These are phyloP conservation scores for Gymnoscelis rufifasciata DNA, from an alignment of 2,888 invertebrate genomes.

Conservation along the genomic window DNA sequence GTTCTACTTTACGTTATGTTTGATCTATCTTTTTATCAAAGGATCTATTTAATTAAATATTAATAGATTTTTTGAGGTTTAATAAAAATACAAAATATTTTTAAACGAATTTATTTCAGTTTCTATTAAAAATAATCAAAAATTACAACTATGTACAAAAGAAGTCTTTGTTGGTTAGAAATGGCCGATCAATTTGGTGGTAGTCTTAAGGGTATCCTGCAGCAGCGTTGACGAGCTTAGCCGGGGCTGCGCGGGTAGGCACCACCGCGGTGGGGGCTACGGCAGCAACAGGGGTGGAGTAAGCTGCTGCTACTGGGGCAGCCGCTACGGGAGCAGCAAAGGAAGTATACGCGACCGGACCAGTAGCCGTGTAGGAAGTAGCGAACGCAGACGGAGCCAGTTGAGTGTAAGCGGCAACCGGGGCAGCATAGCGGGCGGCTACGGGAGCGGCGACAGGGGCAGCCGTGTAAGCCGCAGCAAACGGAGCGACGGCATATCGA, in stretches of 20 bases:
- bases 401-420: conserved; percentile 25
- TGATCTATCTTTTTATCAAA: too few species aligned
- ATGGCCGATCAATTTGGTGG: conserved; percentile 43
- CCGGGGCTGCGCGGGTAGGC: conserved; percentile 81
- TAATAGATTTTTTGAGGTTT: too few species aligned
- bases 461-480: conserved; percentile 18
- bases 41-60: too few species aligned
- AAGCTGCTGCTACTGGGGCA: conserved; percentile 32
- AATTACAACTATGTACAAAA: conserved; percentile 57
- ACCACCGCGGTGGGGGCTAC: conserved; percentile 42
- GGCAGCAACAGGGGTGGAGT: conserved; percentile 33
- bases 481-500: conserved; percentile 9
- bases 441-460: conserved; percentile 30
- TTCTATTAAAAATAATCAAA: conserved; percentile 43
- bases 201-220: conserved; percentile 61
- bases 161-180: conserved; percentile 53
- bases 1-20: too few species aligned
- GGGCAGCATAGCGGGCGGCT: conserved; percentile 36
- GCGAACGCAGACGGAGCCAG: conserved; percentile 36
- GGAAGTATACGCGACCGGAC: conserved; percentile 30
- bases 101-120: conserved; percentile 24
- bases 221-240: conserved; percentile 78
- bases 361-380: conserved; percentile 32
- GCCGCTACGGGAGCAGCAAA: conserved; percentile 26
- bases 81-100: not conserved